phyloP scores from a whole-genome alignment of 2,888 invertebrate genomes.

The Gymnosoma rotundatum region DNA sequence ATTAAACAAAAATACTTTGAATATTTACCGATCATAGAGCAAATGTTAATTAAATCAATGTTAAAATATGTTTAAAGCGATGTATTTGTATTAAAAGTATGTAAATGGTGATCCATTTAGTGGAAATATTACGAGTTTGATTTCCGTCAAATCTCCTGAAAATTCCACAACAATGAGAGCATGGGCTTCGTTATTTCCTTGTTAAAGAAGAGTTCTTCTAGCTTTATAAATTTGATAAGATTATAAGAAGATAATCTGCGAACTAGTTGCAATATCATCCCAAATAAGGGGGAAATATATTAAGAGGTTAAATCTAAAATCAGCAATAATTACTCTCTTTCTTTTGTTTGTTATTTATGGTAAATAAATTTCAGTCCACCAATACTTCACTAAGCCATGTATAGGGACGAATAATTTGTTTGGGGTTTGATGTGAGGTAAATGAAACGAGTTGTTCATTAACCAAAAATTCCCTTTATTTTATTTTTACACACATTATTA shows the following conservation, averaged over 20 bases:
- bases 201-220: too few relatives aligned
- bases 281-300: too few relatives aligned
- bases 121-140: too few relatives aligned
- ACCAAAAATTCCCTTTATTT: constrained; percentile 24
- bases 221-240: too few relatives aligned
- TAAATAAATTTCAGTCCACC: constrained; percentile 27
- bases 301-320: constrained; percentile 19
- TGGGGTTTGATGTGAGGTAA: constrained; percentile 1
- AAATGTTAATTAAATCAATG: not conserved
- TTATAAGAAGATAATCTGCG: too few relatives aligned
- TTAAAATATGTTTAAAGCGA: not conserved
- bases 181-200: too few relatives aligned
- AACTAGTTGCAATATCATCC: not conserved
- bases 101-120: too few relatives aligned
- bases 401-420: not conserved
- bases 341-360: constrained; percentile 7
- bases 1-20: not conserved
- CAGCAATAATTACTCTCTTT: constrained; percentile 35
- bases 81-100: not conserved
- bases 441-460: not conserved
- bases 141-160: too few relatives aligned
- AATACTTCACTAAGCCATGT: not conserved
- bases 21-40: not conserved
- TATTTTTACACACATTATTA: constrained; percentile 9
- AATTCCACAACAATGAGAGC: too few relatives aligned